A percentile compares a stretch with the other conserved stretches of the same genome.
These are phyloP conservation scores for Irena cyanogastra DNA, from an alignment of 2,113 vertebrate genomes.

Conservation along the genomic window DNA sequence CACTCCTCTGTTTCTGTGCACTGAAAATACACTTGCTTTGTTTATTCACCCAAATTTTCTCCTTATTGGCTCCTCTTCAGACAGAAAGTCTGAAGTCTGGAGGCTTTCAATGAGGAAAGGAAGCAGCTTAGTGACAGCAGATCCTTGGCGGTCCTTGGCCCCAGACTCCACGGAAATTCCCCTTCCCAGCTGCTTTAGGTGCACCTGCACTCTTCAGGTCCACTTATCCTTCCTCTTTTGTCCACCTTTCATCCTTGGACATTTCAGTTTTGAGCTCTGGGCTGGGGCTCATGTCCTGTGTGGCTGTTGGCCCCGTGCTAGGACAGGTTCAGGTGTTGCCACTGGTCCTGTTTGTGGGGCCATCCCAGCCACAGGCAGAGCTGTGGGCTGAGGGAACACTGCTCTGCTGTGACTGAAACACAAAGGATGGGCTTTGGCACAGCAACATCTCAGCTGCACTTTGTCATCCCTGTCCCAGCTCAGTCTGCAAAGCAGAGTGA, in stretches of 20 bases:
- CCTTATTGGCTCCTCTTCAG: not conserved
- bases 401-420: not conserved
- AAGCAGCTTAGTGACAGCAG: not conserved
- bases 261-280: not conserved
- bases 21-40: not conserved
- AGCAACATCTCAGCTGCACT: not conserved
- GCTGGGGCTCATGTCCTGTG: fast-evolving
- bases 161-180: fast-evolving
- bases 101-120: not conserved
- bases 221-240: not conserved
- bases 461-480: not conserved
- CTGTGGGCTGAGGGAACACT: fast-evolving
- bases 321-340: fast-evolving
- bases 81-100: not conserved
- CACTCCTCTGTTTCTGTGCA: not conserved
- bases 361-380: not conserved
- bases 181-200: not conserved
- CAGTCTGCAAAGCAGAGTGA: not conserved
- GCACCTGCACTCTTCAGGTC: not conserved
- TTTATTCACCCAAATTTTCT: not conserved
- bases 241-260: not conserved
- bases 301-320: not conserved
- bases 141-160: not conserved
- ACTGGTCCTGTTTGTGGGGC: fast-evolving
- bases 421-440: not conserved